Conservation (phyloP, 2,113 vertebrate species). For the Eurypyga helias region DNA sequence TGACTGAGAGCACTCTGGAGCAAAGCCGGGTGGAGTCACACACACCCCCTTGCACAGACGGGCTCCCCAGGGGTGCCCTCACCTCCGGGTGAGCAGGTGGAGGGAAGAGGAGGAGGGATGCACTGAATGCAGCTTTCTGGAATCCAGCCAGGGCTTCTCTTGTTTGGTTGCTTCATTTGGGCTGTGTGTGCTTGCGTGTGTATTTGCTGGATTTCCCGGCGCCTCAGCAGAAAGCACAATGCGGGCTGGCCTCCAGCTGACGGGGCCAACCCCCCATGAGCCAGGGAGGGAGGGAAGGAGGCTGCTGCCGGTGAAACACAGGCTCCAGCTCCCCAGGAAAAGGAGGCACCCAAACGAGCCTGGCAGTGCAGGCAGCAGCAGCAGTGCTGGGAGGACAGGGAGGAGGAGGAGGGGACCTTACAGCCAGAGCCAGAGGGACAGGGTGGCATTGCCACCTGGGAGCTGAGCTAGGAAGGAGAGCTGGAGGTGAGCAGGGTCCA, state of each 20-base stretch:
- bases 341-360: accelerated
- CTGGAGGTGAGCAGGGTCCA: background rate
- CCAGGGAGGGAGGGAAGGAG: background rate
- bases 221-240: conserved; percentile 30
- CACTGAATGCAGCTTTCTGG: background rate
- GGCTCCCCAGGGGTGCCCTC: background rate
- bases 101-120: background rate
- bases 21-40: background rate
- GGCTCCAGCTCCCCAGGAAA: background rate
- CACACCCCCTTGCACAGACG: background rate
- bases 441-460: background rate
- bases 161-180: background rate
- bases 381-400: background rate
- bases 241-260: conserved; percentile 38
- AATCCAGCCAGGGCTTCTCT: background rate
- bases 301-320: background rate
- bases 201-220: background rate
- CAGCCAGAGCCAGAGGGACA: background rate
- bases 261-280: background rate
- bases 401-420: background rate
- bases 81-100: background rate
- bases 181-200: background rate
- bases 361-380: accelerated
- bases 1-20: background rate
- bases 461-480: background rate